These are phyloP conservation scores for Ophiodon elongatus DNA, from an alignment of 2,113 vertebrate species.

Conservation along the genomic window DNA sequence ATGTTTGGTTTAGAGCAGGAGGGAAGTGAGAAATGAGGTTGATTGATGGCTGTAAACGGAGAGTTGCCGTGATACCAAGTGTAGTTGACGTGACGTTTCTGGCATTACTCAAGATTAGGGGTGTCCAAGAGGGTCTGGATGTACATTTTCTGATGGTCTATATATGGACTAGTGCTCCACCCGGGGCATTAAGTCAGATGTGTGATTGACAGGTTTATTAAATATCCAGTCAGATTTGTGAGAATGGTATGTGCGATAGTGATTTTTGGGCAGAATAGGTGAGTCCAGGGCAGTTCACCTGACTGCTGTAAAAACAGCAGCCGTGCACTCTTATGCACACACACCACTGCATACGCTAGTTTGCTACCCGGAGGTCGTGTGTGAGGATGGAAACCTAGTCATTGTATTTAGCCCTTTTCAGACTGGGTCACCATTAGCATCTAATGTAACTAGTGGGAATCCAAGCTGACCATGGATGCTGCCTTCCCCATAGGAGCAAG, in stretches of 20 bases:
- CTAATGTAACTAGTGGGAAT: background rate
- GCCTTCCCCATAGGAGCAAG: background rate
- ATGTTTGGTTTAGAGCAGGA: slow-evolving; percentile 42
- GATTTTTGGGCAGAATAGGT: background rate
- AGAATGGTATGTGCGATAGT: background rate
- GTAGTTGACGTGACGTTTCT: background rate
- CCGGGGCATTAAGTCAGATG: background rate
- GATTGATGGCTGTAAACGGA: slow-evolving; percentile 52
- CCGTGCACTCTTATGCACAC: background rate
- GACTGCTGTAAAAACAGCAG: background rate
- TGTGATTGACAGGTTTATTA: slow-evolving; percentile 3
- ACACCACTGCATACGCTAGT: background rate
- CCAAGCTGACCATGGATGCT: slow-evolving; percentile 3
- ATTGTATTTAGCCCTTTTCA: background rate
- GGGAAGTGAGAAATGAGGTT: slow-evolving; percentile 19
- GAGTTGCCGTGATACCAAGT: slow-evolving; percentile 23
- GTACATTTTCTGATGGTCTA: slow-evolving; percentile 4
- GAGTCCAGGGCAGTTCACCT: background rate
- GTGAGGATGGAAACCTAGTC: slow-evolving; percentile 1
- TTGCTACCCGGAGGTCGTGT: background rate
- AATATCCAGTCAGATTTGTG: slow-evolving; percentile 17
- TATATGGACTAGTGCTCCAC: background rate
- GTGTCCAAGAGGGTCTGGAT: slow-evolving; percentile 4
- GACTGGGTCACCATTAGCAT: slow-evolving; percentile 27
- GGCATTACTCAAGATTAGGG: background rate